These are phyloP conservation scores for Scrobipalpa atriplicella DNA, from an alignment of 2,888 invertebrate genomes.

Conservation along the genomic window DNA sequence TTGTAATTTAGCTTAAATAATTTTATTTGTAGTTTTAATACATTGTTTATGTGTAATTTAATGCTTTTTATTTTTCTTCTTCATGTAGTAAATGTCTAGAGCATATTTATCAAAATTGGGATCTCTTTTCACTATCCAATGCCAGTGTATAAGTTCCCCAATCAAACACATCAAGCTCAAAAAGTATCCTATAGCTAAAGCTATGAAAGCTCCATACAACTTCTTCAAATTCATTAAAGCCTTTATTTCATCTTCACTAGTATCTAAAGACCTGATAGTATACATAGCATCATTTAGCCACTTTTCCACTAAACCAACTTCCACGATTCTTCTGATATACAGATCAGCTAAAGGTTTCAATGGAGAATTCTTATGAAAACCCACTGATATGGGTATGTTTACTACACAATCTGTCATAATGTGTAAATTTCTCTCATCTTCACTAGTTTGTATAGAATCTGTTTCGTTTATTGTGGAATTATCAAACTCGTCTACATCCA, in stretches of 20 bases:
- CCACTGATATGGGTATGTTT: conserved; percentile 91
- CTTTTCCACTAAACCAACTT: conserved; percentile 89
- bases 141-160: conserved; percentile 86
- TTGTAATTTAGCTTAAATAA: conserved; percentile 46
- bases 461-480: conserved; percentile 52
- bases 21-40: conserved; percentile 37
- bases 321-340: conserved; percentile 86
- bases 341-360: conserved; percentile 86
- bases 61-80: conserved; percentile 69
- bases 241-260: conserved; percentile 84
- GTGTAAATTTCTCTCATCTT: conserved; percentile 83
- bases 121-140: conserved; percentile 84
- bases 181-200: conserved; percentile 86
- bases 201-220: conserved; percentile 89
- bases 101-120: conserved; percentile 89
- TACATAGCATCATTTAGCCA: conserved; percentile 90
- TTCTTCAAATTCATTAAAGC: conserved; percentile 90
- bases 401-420: conserved; percentile 92
- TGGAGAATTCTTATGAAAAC: conserved; percentile 91
- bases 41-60: conserved; percentile 35
- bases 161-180: conserved; percentile 82
- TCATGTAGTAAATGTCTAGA: conserved; percentile 77
- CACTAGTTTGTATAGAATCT: conserved; percentile 34
- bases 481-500: conserved; percentile 49
- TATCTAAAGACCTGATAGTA: conserved; percentile 78